These are phyloP conservation scores for Anableps anableps DNA, from an alignment of 2,797 vertebrate genomes.

Conservation along the genomic window DNA sequence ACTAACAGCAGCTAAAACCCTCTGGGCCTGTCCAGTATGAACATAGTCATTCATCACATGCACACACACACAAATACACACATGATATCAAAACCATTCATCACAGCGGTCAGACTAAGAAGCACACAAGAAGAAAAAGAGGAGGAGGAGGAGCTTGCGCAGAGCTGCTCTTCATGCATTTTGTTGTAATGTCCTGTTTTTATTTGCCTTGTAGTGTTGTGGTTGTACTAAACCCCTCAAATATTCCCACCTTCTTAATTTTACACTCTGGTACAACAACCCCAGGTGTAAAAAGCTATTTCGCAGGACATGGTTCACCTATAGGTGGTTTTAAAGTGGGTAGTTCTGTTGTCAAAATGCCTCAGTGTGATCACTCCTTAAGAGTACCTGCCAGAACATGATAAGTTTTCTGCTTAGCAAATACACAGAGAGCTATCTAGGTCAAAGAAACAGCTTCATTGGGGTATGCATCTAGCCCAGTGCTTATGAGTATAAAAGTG, in stretches of 20 bases:
- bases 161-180: slow-evolving; percentile 22
- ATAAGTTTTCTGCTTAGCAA: slow-evolving; percentile 24
- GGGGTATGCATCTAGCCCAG: neutral
- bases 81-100: slow-evolving; percentile 74
- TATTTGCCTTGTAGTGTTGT: slow-evolving; percentile 17
- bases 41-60: slow-evolving; percentile 69
- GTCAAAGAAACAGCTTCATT: slow-evolving; percentile 18
- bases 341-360: slow-evolving; percentile 24
- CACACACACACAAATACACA: slow-evolving; percentile 22
- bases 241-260: slow-evolving; percentile 55
- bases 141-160: slow-evolving; percentile 39
- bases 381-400: slow-evolving; percentile 34
- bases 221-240: slow-evolving; percentile 40
- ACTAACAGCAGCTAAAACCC: slow-evolving; percentile 77
- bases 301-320: slow-evolving; percentile 23
- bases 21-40: slow-evolving; percentile 65
- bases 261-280: slow-evolving; percentile 34
- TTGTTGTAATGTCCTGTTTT: slow-evolving; percentile 22
- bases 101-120: slow-evolving; percentile 63
- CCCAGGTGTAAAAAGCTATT: slow-evolving; percentile 27
- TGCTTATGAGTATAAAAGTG: slow-evolving; percentile 12
- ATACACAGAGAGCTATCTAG: slow-evolving; percentile 29
- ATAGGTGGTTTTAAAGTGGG: slow-evolving; percentile 36
- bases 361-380: slow-evolving; percentile 32
- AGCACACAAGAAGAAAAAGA: slow-evolving; percentile 35